Conservation (phyloP, 2,797 vertebrate genomes). For the Lophius americanus region DNA sequence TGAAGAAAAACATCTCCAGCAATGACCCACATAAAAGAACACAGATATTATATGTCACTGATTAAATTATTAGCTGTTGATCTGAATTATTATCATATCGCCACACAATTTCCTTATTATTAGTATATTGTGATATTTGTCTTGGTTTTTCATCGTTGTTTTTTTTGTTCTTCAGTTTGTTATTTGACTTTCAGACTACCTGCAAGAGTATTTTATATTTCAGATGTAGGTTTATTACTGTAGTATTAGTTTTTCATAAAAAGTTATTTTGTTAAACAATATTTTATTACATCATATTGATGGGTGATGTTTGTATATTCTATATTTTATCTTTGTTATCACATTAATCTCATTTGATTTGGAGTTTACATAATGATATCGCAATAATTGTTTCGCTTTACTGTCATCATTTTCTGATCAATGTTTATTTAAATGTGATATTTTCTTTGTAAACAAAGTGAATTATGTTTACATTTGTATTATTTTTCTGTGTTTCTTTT, state of each 20-base stretch:
- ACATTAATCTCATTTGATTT: conserved; percentile 4
- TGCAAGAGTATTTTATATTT: conserved; percentile 6
- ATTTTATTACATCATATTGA: not conserved
- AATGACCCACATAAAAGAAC: conserved; percentile 11
- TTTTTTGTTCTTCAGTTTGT: conserved; percentile 29
- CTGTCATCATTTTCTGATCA: not conserved
- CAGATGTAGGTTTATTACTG: conserved; percentile 32
- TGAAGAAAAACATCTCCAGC: conserved; percentile 9
- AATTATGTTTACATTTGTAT: conserved; percentile 37
- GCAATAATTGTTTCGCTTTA: no score
- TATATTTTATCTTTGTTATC: not conserved
- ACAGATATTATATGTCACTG: conserved; percentile 10
- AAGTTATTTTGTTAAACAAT: no score
- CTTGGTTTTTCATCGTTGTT: conserved; percentile 25
- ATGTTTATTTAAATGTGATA: conserved; percentile 12
- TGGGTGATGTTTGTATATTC: not conserved
- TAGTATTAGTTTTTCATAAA: not conserved
- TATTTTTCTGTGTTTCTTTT: conserved; percentile 12
- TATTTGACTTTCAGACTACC: conserved; percentile 29
- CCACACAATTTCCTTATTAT: conserved; percentile 25
- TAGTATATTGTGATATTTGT: conserved; percentile 42
- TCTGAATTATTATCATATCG: no score
- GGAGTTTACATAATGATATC: no score
- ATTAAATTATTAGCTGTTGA: not conserved
- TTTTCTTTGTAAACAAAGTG: conserved; percentile 16